Conservation (phyloP, 2,797 vertebrate genomes). For the Clamator glandarius region DNA sequence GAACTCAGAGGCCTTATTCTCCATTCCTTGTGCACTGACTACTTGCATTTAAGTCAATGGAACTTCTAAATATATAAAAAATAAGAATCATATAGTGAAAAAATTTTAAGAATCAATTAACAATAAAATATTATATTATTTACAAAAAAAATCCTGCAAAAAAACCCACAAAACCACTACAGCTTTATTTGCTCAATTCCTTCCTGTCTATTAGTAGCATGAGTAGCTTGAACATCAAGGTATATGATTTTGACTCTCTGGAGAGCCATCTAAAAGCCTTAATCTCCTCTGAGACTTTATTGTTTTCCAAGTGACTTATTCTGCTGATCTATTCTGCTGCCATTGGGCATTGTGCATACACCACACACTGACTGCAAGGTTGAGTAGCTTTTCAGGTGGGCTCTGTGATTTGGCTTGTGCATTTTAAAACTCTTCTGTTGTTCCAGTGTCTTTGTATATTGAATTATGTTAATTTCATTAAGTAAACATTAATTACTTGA, state of each 20-base stretch:
- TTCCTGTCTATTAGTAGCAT: neutral
- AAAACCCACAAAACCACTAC: neutral
- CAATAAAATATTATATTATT: neutral
- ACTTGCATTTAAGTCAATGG: neutral
- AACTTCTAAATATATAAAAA: constrained; percentile 19
- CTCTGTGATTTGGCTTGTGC: neutral
- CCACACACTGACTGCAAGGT: neutral
- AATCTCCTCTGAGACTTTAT: neutral
- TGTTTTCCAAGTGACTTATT: neutral
- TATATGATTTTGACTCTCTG: neutral
- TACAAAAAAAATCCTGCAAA: neutral
- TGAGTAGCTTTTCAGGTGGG: neutral
- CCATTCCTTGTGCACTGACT: constrained; percentile 23
- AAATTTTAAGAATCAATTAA: constrained; percentile 12
- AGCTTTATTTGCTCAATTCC: neutral
- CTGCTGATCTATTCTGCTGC: neutral
- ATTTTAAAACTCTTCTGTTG: neutral
- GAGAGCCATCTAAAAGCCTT: neutral
- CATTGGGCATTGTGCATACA: neutral
- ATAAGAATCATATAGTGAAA: neutral
- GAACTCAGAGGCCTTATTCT: constrained; percentile 50
- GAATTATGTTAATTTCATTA: constrained; percentile 9
- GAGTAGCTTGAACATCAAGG: neutral
- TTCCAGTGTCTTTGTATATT: neutral
- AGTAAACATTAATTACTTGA: constrained; percentile 21